Conservation (phyloP, 2,797 vertebrate genomes). For the Microcaecilia unicolor region DNA sequence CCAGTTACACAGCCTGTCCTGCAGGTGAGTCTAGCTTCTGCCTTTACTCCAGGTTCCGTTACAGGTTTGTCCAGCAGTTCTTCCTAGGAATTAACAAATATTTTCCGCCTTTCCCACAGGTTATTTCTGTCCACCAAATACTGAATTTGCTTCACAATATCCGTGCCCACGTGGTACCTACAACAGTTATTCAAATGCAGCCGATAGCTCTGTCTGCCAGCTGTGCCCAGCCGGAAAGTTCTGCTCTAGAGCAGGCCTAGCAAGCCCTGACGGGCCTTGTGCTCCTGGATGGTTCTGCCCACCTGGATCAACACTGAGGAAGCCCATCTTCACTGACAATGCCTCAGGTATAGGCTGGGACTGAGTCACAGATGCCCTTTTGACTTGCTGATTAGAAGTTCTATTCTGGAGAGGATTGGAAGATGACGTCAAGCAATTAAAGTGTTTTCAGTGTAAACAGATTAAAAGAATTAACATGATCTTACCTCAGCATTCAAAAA, state of each 20-base stretch:
- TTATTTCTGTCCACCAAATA: conserved; percentile 67
- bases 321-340: conserved; percentile 8
- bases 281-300: conserved; percentile 48
- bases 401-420: rapidly evolving
- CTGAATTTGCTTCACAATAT: conserved; percentile 45
- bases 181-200: conserved; percentile 46
- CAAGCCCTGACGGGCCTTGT: conserved; percentile 39
- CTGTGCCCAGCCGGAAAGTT: conserved; percentile 66
- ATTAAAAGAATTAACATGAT: too few species aligned
- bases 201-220: conserved; percentile 53
- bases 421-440: not conserved
- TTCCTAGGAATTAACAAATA: not conserved
- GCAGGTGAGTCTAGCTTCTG: too few species aligned
- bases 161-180: conserved; percentile 81
- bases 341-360: not conserved
- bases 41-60: too few species aligned
- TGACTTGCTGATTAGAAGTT: too few species aligned
- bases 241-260: conserved; percentile 55
- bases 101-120: conserved; percentile 24
- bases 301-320: conserved; percentile 33
- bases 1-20: conserved; percentile 17
- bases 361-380: not conserved
- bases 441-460: not conserved
- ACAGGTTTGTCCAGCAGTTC: too few species aligned
- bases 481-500: too few species aligned